Evolutionary conservation across 2,888 invertebrate species (phyloP).

Genomic region (Pseudoips prasinana): DNA sequence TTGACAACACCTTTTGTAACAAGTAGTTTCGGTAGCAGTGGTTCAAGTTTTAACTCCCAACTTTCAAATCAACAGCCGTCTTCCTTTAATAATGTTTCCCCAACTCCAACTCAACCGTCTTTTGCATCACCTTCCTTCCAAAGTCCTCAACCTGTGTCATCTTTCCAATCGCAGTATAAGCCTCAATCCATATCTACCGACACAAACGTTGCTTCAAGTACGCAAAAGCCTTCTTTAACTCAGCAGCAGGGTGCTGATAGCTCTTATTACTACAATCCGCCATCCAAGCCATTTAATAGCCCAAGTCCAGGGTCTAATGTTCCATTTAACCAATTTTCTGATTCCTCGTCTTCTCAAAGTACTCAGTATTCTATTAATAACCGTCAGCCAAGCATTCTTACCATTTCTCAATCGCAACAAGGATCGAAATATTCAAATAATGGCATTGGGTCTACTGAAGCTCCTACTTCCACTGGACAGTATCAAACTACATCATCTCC

Average conservation of each 20-base stretch:
- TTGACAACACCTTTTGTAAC: constrained; percentile 52
- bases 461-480: constrained; percentile 21
- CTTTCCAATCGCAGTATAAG: background rate
- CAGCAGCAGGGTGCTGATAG: constrained; percentile 43
- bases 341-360: background rate
- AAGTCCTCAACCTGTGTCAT: constrained; percentile 1
- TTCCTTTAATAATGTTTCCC: no score
- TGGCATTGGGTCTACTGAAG: constrained; percentile 22
- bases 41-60: no score
- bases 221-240: constrained; percentile 34
- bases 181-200: constrained; percentile 2
- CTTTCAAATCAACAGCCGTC: no score
- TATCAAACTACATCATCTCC: constrained; percentile 15
- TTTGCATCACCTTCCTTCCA: background rate
- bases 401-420: constrained; percentile 19
- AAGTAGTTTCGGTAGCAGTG: constrained; percentile 16
- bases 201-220: constrained; percentile 8
- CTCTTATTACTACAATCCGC: constrained; percentile 59
- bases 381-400: constrained; percentile 3
- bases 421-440: constrained; percentile 27
- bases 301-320: constrained; percentile 15
- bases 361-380: constrained; percentile 1
- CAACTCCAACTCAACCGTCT: background rate
- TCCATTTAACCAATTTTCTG: constrained; percentile 4
- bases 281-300: constrained; percentile 47